These are phyloP conservation scores for Okamejei kenojei DNA, from an alignment of 2,797 vertebrate genomes.

Conservation along the genomic window DNA sequence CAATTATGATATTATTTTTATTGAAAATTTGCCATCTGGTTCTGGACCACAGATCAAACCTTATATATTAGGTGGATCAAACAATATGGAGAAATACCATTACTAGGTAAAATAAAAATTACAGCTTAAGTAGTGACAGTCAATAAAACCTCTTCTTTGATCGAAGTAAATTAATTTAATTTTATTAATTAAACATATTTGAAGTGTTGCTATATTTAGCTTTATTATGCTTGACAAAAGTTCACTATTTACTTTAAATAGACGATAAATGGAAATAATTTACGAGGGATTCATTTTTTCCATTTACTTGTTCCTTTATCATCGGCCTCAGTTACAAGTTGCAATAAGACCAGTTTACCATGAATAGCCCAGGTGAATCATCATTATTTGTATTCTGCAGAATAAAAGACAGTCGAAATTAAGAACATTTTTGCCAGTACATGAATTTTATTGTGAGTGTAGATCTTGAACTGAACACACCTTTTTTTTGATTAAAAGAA, in stretches of 20 bases:
- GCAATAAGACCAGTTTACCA: neutral
- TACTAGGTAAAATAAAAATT: neutral
- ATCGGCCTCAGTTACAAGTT: neutral
- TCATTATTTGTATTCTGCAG: slow-evolving; percentile 15
- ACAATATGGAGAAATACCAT: neutral
- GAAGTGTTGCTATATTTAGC: neutral
- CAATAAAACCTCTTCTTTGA: neutral
- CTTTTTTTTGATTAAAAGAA: neutral
- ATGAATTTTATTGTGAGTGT: neutral
- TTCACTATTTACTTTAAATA: neutral
- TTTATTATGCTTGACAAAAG: too few relatives aligned
- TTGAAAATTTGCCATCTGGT: neutral
- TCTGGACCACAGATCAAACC: neutral
- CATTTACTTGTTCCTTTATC: neutral
- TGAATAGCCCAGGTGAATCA: neutral
- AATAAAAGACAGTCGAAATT: neutral
- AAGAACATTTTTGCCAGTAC: neutral
- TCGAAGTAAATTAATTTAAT: neutral
- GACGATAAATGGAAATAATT: neutral
- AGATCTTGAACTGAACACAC: neutral
- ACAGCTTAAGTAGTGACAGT: neutral
- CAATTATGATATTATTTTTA: neutral
- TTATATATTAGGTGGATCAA: neutral
- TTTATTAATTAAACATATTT: neutral
- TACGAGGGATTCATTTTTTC: neutral